Conservation (phyloP, 2,113 vertebrate genomes). For the Planiliza haematocheilus region DNA sequence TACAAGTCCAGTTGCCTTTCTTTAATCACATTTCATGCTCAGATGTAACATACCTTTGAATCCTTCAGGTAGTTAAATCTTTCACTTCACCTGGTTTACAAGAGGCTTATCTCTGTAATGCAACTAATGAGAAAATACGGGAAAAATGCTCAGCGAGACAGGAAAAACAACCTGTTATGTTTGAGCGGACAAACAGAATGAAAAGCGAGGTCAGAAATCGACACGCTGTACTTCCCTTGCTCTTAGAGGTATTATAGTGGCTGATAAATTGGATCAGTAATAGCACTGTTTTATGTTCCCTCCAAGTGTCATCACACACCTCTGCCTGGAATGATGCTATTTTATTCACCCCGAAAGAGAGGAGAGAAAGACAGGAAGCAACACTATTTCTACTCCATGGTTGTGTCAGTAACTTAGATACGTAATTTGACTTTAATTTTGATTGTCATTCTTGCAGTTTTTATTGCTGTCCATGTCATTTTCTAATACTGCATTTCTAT, state of each 20-base stretch:
- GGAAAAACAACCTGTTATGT: neutral
- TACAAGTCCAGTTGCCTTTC: no score
- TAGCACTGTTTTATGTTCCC: conserved; percentile 54
- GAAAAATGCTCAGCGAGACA: conserved; percentile 6
- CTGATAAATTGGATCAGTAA: conserved; percentile 52
- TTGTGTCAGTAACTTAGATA: neutral
- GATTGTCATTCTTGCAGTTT: neutral
- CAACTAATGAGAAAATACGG: neutral
- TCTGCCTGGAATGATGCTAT: neutral
- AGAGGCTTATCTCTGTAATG: neutral
- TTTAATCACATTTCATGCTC: no score
- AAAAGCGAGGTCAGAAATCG: conserved; percentile 22
- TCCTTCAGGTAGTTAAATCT: neutral
- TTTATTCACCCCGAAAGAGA: neutral
- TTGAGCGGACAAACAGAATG: neutral
- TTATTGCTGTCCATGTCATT: neutral
- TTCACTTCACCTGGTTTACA: neutral
- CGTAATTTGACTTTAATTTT: neutral
- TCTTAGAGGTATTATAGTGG: conserved; percentile 39
- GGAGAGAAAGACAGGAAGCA: neutral
- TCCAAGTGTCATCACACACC: conserved; percentile 46
- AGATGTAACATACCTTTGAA: neutral
- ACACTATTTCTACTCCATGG: neutral
- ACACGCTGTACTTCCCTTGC: conserved; percentile 10
- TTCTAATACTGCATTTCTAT: neutral